Base-by-base conservation (phyloP, 2,797 vertebrate genomes). In the Molossus molossus region DNA sequence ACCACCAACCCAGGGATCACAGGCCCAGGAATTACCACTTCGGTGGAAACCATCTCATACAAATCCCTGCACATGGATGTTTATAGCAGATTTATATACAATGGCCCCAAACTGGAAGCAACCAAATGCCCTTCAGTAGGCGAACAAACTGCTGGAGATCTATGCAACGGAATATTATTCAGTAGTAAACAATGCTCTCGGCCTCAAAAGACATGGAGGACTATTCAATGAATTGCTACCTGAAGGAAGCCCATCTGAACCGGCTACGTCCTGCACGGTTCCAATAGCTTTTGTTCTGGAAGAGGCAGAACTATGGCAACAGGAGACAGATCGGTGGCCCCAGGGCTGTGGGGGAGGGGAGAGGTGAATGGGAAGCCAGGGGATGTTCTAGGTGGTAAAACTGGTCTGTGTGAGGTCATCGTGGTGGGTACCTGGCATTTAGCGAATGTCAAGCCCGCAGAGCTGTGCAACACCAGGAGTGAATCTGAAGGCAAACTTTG, bases 191-290 rank as follows among this genome's bases (percentile, higher is more conserved):
- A 60, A 33, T 15, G 23, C 3, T 50, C 55, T 37, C 4, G 45
- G 40, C 45, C 3, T 5, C 3, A 13, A 60, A 70, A 58, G 29
- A 72, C 29, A 60, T 3, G 9, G 37, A 58, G 25, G 37, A 20
- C 13, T 9, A 14, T 13, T 13, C 37, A 20, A 65, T 37, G 29
- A 48, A n/a, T 45, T 45, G 14, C 45, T 37, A 5, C 25, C 0
- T 8, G 29, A 33, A 62, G 23, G 20, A 72, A 18, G 21, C 69
- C 37, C 6, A 23, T 21, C 37, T 13, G 70, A 15, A 27, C 25
- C 0, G 2, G 20, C 13, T 29, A 5, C n/a, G 0, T 5, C 37
- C n/a, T 18, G 21, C 1, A 2, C 4, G 21, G 37, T 27, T 27
- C 58, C 72, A 37, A 10, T 37, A 27, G 8, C 12, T 48, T 29